These are phyloP conservation scores for Cinclus cinclus DNA, from an alignment of 2,113 vertebrate genomes.

Conservation along the genomic window DNA sequence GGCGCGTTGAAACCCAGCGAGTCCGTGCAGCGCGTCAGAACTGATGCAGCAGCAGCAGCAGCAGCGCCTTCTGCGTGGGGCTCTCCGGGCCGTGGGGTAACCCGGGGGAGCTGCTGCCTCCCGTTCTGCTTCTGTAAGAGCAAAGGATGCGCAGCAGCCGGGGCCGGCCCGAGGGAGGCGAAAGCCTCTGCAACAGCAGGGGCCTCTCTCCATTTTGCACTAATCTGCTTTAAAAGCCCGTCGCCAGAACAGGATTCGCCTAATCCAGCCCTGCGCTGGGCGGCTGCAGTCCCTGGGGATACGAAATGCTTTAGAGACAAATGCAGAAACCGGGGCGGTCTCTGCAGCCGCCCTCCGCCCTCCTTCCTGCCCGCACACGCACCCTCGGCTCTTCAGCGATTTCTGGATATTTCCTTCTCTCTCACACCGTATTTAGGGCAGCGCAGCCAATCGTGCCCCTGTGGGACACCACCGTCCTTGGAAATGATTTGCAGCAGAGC, in stretches of 20 bases:
- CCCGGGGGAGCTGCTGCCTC: background rate
- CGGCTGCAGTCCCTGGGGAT: background rate
- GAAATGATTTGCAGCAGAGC: background rate
- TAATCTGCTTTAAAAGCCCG: background rate
- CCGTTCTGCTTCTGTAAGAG: background rate
- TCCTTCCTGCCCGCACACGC: background rate
- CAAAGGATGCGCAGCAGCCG: background rate
- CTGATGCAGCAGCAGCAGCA: accelerated
- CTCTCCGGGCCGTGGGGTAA: background rate
- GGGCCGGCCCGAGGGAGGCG: background rate
- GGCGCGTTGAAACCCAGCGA: accelerated
- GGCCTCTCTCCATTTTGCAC: background rate
- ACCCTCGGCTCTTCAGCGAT: accelerated
- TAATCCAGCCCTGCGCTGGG: background rate
- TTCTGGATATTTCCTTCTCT: background rate
- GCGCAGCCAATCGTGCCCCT: background rate
- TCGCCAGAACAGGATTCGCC: background rate
- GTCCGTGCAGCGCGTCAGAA: background rate
- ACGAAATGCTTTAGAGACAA: background rate
- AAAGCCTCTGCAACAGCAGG: background rate
- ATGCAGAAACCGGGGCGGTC: accelerated
- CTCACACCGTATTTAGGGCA: accelerated
- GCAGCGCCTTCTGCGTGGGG: background rate
- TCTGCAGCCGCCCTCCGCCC: background rate
- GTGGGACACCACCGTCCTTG: accelerated